Base-by-base conservation (phyloP, 1,140 invertebrate genomes). In the Ptiloglossa arizonensis region DNA sequence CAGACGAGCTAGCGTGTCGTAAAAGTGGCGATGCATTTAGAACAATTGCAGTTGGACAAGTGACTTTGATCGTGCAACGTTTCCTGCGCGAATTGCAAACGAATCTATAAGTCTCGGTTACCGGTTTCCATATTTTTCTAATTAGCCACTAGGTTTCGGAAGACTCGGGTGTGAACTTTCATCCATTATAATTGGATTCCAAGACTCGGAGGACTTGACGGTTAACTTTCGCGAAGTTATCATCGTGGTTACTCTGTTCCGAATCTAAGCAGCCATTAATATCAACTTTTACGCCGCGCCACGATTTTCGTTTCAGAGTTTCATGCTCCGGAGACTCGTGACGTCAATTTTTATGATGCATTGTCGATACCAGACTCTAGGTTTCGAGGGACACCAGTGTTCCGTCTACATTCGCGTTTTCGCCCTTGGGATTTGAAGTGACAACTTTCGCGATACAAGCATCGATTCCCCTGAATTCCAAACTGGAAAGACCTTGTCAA, bases 281-380 rank as follows among this genome's bases (percentile, higher is more conserved):
- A n/a, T 27, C 8, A 56, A 56, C 52, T 56, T 29, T 22, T n/a
- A 27, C 24, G 19, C n/a, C n/a, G 52, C 4, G 24, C 24, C 4
- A 56, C 52, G 24, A 56, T 56, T 56, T 56, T 56, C 52, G 52
- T 17, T 13, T 29, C 52, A 29, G 52, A 56, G 52, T 27, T 56
- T 27, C 52, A 29, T 29, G 13, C 52, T 56, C 52, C 24, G n/a
- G 52, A 27, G 52, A 56, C 52, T 24, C 2, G 24, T 5, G n/a
- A 22, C 52, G 52, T 56, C 52, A 56, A 56, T n/a, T 56, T 56
- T 56, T 56, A 24, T 56, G 52, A 56, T 56, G 22, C 24, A 56
- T 56, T 29, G 52, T 56, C 52, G 52, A 56, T 56, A 56, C 24
- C 52, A 29, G 22, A 13, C 5, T 27, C 24, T 4, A 15, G 11